A percentile compares a stretch with the other conserved stretches of the same genome.
These are phyloP conservation scores for Erynnis tages DNA, from an alignment of 2,888 invertebrate species.

Conservation along the genomic window DNA sequence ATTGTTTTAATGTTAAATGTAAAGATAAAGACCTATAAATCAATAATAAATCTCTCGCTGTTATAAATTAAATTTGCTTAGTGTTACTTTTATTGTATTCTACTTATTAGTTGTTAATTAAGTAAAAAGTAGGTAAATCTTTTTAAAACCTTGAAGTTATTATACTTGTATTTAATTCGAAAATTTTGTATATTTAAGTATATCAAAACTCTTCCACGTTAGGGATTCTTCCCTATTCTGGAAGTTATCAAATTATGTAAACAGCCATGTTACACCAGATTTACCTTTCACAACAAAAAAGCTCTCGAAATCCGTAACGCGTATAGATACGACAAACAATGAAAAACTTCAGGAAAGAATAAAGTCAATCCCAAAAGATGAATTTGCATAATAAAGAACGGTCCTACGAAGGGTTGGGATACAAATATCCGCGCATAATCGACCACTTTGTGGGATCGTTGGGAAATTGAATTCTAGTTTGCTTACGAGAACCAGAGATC, in stretches of 20 bases:
- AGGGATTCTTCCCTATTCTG: no score
- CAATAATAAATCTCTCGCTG: no score
- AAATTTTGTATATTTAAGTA: no score
- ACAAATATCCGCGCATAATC: conserved; percentile 63
- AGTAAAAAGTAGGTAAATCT: no score
- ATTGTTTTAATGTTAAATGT: no score
- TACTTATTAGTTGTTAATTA: no score
- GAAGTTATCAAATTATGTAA: not conserved
- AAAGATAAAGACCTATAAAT: no score
- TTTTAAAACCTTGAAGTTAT: no score
- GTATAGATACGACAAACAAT: conserved; percentile 18
- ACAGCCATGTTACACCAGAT: conserved; percentile 1
- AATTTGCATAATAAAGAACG: conserved; percentile 62
- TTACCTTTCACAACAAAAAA: not conserved
- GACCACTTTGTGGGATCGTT: conserved; percentile 47
- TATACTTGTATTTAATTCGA: no score
- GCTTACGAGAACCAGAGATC: conserved; percentile 30
- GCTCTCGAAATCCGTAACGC: conserved; percentile 7
- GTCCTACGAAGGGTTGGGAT: conserved; percentile 50
- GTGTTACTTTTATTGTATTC: no score
- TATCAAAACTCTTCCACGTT: no score
- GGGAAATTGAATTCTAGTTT: conserved; percentile 54
- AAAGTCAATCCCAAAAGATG: conserved; percentile 53
- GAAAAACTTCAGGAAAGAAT: conserved; percentile 29
- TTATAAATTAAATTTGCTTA: no score